These are phyloP conservation scores for Oligia latruncula DNA, from an alignment of 2,888 invertebrate species.

Conservation along the genomic window DNA sequence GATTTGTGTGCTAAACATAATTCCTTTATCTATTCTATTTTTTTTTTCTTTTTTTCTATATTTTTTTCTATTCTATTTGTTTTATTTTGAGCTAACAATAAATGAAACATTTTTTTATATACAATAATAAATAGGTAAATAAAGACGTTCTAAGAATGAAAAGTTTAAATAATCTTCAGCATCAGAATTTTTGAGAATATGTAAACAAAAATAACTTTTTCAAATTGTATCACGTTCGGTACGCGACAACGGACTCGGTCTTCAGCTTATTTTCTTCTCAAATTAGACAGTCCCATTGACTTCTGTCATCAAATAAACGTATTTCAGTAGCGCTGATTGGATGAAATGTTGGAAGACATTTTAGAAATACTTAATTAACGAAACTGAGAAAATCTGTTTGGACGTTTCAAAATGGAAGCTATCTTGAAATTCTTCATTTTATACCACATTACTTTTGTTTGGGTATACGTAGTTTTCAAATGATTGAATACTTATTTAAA, in stretches of 20 bases:
- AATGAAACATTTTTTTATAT: not conserved
- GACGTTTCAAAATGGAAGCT: conserved; percentile 17
- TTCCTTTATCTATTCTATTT: too few species aligned
- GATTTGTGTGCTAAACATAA: too few species aligned
- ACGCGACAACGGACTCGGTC: conserved; percentile 32
- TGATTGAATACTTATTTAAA: not conserved
- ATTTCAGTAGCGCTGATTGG: conserved; percentile 41
- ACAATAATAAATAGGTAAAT: not conserved
- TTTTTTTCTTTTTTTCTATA: too few species aligned
- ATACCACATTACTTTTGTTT: not conserved
- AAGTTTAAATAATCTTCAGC: not conserved
- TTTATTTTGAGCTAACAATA: not conserved
- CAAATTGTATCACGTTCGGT: conserved; percentile 58
- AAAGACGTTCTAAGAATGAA: too few species aligned
- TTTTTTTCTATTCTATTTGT: too few species aligned
- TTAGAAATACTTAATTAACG: conserved; percentile 35
- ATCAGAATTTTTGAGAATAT: not conserved
- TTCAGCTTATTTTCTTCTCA: conserved; percentile 42
- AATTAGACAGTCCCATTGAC: conserved; percentile 50
- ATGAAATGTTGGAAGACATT: conserved; percentile 40
- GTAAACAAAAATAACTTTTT: conserved; percentile 19
- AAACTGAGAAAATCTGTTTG: conserved; percentile 35
- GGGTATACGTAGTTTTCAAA: conserved; percentile 9
- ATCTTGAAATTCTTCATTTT: conserved; percentile 32
- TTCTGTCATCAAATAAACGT: conserved; percentile 52